phyloP scores from a whole-genome alignment of 2,888 invertebrate species.

The Lepidocyrtinus sp. region DNA sequence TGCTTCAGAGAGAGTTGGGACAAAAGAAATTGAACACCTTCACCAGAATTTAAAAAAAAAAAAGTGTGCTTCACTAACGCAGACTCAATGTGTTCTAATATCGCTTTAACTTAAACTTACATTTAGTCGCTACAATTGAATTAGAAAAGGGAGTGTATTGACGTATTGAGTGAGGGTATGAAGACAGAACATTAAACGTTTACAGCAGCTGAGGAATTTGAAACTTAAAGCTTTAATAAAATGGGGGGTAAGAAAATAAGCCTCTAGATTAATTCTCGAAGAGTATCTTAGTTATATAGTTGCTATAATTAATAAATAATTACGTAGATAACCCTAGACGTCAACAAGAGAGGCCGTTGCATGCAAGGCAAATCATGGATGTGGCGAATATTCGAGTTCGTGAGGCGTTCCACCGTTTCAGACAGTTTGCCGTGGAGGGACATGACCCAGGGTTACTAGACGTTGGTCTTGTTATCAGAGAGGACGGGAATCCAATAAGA shows the following conservation, averaged over 20 bases:
- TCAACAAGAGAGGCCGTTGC: conserved; percentile 20
- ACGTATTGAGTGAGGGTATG: no score
- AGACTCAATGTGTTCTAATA: not conserved
- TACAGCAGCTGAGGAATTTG: not conserved
- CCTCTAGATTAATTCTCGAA: not conserved
- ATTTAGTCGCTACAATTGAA: not conserved
- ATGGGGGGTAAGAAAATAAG: conserved; percentile 17
- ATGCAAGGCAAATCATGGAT: conserved; percentile 43
- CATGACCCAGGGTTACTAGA: conserved; percentile 39
- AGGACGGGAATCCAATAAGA: not conserved
- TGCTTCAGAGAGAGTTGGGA: no score
- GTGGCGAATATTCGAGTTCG: conserved; percentile 47
- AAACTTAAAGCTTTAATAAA: not conserved
- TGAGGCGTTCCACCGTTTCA: conserved; percentile 45
- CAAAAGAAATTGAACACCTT: no score
- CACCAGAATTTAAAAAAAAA: no score
- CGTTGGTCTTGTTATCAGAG: conserved; percentile 31
- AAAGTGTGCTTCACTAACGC: not conserved
- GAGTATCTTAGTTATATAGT: not conserved
- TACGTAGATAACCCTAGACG: conserved; percentile 29
- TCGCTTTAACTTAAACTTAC: not conserved
- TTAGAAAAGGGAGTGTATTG: not conserved
- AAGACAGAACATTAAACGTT: not conserved
- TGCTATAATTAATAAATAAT: not conserved
- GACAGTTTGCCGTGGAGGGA: conserved; percentile 42